These are phyloP conservation scores for Paramuricea clavata DNA, from an alignment of 92 coral and sea anemone genomes.

Conservation along the genomic window DNA sequence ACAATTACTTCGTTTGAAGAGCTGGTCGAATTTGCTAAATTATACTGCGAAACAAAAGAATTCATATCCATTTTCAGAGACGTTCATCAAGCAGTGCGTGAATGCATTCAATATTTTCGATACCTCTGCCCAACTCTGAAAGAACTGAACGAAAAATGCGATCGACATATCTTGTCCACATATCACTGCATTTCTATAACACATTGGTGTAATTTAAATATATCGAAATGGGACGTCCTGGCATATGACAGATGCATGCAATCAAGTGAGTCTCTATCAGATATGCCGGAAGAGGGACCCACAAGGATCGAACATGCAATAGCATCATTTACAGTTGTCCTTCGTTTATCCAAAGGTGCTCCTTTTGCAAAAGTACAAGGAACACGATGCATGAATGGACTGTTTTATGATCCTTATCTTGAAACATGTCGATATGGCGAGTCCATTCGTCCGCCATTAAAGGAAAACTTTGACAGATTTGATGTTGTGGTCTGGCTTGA, in stretches of 20 bases:
- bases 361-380: background rate
- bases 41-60: background rate
- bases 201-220: too few relatives aligned
- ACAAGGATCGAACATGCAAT: too few relatives aligned
- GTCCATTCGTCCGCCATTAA: background rate
- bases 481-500: background rate
- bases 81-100: background rate
- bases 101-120: background rate
- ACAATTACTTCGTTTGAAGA: background rate
- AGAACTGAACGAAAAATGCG: background rate
- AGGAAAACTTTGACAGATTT: background rate
- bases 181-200: too few relatives aligned
- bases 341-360: background rate
- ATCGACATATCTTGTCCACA: background rate
- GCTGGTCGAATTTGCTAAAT: background rate
- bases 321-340: background rate
- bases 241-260: background rate
- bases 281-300: too few relatives aligned
- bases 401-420: constrained; percentile 1
- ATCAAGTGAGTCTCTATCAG: too few relatives aligned
- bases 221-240: background rate
- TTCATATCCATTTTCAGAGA: background rate
- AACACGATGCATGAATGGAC: background rate
- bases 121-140: background rate
- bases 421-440: background rate